A percentile compares a stretch with the other conserved stretches of the same genome.
phyloP scores from a whole-genome alignment of 2,113 vertebrate species.

The Scomber scombrus region DNA sequence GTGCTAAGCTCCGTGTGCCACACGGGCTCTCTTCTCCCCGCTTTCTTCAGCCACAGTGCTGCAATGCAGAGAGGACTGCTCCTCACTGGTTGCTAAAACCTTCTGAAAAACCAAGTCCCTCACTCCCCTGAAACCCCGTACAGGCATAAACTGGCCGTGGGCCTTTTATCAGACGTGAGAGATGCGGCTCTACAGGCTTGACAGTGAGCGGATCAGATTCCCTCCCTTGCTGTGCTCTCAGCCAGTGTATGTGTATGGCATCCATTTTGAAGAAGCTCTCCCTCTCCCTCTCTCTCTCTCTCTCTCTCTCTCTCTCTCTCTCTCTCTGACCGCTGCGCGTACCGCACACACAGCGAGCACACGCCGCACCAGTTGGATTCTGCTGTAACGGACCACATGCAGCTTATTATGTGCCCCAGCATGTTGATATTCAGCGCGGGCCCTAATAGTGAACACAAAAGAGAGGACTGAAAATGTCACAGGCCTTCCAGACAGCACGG shows the following conservation, averaged over 20 bases:
- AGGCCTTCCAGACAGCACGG: constrained; percentile 57
- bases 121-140: constrained; percentile 30
- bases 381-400: constrained; percentile 67
- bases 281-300: constrained; percentile 27
- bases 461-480: constrained; percentile 64
- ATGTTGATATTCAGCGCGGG: constrained; percentile 68
- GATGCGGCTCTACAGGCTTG: constrained; percentile 50
- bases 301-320: constrained; percentile 28
- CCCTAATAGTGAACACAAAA: constrained; percentile 64
- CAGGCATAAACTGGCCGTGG: constrained; percentile 24
- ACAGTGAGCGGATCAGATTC: constrained; percentile 68
- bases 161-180: constrained; percentile 50
- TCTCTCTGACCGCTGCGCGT: constrained; percentile 56
- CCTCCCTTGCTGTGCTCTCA: constrained; percentile 62
- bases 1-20: constrained; percentile 83
- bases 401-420: constrained; percentile 69
- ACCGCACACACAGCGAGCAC: constrained; percentile 61
- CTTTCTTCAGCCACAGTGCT: constrained; percentile 91
- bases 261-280: constrained; percentile 81
- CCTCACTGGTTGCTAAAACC: constrained; percentile 60
- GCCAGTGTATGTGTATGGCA: constrained; percentile 68
- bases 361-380: constrained; percentile 62
- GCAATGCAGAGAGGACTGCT: constrained; percentile 95
- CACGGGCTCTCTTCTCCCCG: constrained; percentile 88
- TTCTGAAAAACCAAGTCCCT: constrained; percentile 52